Evolutionary conservation across 2,113 vertebrate species (phyloP).

Genomic region (Dicaeum eximium): DNA sequence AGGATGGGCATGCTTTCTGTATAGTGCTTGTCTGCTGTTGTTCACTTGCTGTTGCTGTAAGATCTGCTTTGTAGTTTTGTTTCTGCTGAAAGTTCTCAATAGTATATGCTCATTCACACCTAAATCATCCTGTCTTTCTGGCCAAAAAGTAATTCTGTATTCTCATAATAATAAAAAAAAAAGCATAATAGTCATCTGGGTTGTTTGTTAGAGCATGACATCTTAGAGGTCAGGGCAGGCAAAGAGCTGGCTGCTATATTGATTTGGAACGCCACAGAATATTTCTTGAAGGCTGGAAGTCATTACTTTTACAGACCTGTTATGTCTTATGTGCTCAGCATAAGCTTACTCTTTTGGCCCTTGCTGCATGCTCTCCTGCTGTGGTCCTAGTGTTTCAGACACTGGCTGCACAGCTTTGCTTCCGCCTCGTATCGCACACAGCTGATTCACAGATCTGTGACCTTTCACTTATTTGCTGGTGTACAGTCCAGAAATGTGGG

Average conservation of each 20-base stretch:
- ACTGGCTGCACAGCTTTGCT: background rate
- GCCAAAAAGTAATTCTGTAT: background rate
- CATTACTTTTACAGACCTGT: constrained; percentile 48
- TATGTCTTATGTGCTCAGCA: constrained; percentile 46
- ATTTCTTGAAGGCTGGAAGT: constrained; percentile 45
- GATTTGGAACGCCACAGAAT: constrained; percentile 31
- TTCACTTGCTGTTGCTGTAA: constrained; percentile 18
- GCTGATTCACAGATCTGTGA: constrained; percentile 29
- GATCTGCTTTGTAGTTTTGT: constrained; percentile 33
- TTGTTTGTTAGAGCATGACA: constrained; percentile 36
- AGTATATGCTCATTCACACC: background rate
- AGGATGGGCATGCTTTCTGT: background rate
- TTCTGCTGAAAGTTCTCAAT: constrained; percentile 49
- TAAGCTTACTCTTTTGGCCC: constrained; percentile 42
- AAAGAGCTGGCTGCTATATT: constrained; percentile 19
- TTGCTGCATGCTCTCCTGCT: background rate
- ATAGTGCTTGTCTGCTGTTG: constrained; percentile 18
- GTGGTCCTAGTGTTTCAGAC: constrained; percentile 32
- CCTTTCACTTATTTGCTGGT: background rate
- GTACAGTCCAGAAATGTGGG: background rate
- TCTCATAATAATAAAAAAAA: background rate
- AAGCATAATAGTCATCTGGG: background rate
- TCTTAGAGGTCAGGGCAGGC: constrained; percentile 24
- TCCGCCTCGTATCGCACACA: background rate
- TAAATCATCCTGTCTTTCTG: background rate